phyloP scores from a whole-genome alignment of 1,140 invertebrate species.

The Anadara kagoshimensis region DNA sequence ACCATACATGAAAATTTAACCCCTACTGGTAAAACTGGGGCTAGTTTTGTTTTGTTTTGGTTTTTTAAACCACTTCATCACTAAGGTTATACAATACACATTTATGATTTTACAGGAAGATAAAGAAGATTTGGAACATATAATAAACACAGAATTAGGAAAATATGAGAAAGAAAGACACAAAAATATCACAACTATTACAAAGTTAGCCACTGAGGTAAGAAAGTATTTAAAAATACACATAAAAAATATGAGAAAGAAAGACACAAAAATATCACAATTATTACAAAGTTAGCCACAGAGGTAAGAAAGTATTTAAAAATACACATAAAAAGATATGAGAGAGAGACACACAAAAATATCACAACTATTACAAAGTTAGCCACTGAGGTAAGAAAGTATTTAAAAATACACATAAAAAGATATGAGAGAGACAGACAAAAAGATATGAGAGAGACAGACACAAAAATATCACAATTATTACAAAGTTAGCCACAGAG shows the following conservation, averaged over 20 bases:
- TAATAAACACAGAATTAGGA: slow-evolving; percentile 64
- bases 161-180: slow-evolving; percentile 67
- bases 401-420: slow-evolving; percentile 28
- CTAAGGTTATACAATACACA: no score
- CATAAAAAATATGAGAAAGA: slow-evolving; percentile 67
- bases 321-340: slow-evolving; percentile 56
- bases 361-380: slow-evolving; percentile 56
- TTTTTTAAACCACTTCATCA: no score
- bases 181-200: slow-evolving; percentile 51
- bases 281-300: slow-evolving; percentile 60
- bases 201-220: slow-evolving; percentile 63
- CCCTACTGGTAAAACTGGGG: no score
- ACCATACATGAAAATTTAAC: no score
- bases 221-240: slow-evolving; percentile 8
- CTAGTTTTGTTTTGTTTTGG: no score
- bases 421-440: slow-evolving; percentile 68
- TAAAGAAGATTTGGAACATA: slow-evolving; percentile 67
- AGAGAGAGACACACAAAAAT: slow-evolving; percentile 55
- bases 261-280: slow-evolving; percentile 43
- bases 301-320: slow-evolving; percentile 56
- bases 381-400: slow-evolving; percentile 59
- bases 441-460: slow-evolving; percentile 52
- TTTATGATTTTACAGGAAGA: slow-evolving; percentile 58
- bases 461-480: slow-evolving; percentile 44
- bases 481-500: slow-evolving; percentile 63